Evolutionary conservation across 2,797 vertebrate genomes (phyloP).

Genomic region (Urocyon cinereoargenteus): DNA sequence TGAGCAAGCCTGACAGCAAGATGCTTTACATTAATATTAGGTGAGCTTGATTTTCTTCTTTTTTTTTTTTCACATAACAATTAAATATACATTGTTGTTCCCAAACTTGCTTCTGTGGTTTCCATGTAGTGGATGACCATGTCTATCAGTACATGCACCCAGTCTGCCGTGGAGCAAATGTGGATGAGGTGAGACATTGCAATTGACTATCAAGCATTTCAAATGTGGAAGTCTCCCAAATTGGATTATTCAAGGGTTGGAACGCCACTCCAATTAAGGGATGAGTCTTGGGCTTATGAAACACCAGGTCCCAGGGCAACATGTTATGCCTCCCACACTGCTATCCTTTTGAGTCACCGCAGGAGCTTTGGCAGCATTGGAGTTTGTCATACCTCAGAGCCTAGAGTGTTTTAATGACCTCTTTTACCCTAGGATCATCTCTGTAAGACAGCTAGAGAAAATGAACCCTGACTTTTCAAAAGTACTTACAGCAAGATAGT

Average conservation of each 20-base stretch:
- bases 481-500: not conserved
- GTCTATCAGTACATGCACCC: no score
- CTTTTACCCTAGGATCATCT: not conserved
- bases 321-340: not conserved
- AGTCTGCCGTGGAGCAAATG: not conserved
- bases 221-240: not conserved
- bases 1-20: not conserved
- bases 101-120: not conserved
- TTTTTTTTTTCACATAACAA: not conserved
- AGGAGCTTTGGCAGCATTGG: not conserved
- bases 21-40: not conserved
- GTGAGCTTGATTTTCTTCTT: not conserved
- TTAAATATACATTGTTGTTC: not conserved
- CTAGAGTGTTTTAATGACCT: not conserved
- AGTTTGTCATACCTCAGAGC: not conserved
- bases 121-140: not conserved
- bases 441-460: constrained; percentile 22
- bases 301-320: not conserved
- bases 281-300: not conserved
- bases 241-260: not conserved
- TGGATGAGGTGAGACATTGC: not conserved
- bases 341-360: not conserved
- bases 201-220: not conserved
- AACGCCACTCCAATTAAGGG: not conserved
- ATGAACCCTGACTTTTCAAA: constrained; percentile 19